These are phyloP conservation scores for Brachionus koreanus DNA, from an alignment of 1,140 invertebrate species.

Conservation along the genomic window DNA sequence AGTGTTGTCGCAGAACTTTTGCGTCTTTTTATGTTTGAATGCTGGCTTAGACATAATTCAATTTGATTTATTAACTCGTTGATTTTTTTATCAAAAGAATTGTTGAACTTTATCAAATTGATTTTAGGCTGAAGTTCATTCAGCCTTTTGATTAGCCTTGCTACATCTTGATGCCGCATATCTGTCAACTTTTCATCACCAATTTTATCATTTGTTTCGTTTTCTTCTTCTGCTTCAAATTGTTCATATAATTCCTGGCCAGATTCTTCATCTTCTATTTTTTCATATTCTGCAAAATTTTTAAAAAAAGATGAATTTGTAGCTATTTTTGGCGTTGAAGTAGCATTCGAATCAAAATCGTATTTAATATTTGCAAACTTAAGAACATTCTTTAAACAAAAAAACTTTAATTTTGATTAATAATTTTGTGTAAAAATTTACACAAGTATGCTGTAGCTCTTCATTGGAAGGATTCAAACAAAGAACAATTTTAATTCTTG, in stretches of 20 bases:
- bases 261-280: background rate
- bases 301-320: background rate
- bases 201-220: background rate
- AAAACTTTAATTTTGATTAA: background rate
- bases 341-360: background rate
- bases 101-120: background rate
- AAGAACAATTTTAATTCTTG: conserved; percentile 89
- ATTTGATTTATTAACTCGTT: background rate
- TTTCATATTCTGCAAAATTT: conserved; percentile 3
- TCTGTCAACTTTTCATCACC: background rate
- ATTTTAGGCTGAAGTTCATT: background rate
- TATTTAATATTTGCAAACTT: conserved; percentile 30
- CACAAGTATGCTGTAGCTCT: background rate
- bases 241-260: background rate
- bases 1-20: background rate
- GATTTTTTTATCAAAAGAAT: background rate
- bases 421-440: conserved; percentile 6
- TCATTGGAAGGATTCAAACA: conserved; percentile 84
- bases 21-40: background rate
- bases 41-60: background rate
- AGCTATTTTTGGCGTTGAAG: background rate
- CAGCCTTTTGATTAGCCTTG: background rate
- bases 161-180: background rate
- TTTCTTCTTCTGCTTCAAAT: background rate
- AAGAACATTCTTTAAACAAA: conserved; percentile 10